phyloP scores from a whole-genome alignment of 2,797 vertebrate species.

The Podarcis lilfordi region DNA sequence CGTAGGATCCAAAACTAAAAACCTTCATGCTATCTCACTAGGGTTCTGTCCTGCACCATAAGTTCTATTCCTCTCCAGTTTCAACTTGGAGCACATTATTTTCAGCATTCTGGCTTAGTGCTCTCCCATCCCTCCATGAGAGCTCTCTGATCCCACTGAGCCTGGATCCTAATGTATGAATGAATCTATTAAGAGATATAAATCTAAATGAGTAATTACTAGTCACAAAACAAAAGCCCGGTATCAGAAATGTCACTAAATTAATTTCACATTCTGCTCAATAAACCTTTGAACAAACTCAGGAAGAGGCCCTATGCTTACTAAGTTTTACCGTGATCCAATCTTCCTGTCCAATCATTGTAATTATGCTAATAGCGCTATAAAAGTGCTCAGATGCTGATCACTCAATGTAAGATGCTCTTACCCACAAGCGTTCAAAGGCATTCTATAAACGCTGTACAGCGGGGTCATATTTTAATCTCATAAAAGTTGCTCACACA shows the following conservation, averaged over 20 bases:
- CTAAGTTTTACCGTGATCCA: not conserved
- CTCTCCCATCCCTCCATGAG: not conserved
- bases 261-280: not conserved
- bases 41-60: not conserved
- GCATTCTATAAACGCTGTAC: not conserved
- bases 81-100: not conserved
- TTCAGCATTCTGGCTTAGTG: not conserved
- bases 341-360: accelerated
- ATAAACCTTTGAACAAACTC: constrained; percentile 3
- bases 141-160: not conserved
- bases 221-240: not conserved
- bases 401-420: not conserved
- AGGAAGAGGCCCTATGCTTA: not conserved
- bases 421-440: not conserved
- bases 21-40: not conserved
- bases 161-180: too few relatives aligned
- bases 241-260: not conserved
- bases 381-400: not conserved
- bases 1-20: not conserved
- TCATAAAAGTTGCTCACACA: not conserved
- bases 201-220: not conserved
- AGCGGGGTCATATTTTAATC: not conserved
- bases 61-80: not conserved
- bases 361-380: not conserved
- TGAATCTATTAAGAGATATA: not conserved